Conservation (phyloP, 2,888 invertebrate genomes). For the Caenorhabditis zanzibari region DNA sequence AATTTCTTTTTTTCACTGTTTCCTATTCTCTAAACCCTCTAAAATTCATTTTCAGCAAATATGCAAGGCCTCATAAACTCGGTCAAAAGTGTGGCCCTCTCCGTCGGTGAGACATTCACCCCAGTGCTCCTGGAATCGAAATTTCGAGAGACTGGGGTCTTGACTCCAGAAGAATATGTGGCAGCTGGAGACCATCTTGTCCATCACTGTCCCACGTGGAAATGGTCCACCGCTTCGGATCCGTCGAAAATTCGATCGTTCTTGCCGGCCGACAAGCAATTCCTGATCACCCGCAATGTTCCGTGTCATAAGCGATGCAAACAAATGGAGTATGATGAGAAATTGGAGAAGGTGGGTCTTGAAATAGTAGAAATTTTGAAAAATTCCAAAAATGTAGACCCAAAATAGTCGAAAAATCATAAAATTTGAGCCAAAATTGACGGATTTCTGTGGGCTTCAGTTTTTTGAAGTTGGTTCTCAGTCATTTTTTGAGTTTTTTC, state of each 20-base stretch:
- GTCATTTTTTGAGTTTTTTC: not conserved
- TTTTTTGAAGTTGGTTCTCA: no score
- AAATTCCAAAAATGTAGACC: not conserved
- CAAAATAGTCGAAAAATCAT: not conserved
- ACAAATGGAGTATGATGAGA: constrained; percentile 93
- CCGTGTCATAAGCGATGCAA: constrained; percentile 97
- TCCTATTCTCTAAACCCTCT: no score
- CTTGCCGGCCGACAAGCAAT: constrained; percentile 95
- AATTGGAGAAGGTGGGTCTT: constrained; percentile 88
- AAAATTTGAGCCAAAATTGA: not conserved
- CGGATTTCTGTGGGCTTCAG: not conserved
- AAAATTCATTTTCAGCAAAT: no score
- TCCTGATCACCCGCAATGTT: constrained; percentile 96
- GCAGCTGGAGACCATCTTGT: constrained; percentile 98
- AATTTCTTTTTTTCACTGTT: no score
- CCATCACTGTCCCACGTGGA: constrained; percentile 99
- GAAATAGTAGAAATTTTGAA: not conserved
- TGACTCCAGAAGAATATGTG: constrained; percentile 98
- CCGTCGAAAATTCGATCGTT: constrained; percentile 88
- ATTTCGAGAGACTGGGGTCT: constrained; percentile 96
- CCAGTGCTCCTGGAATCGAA: constrained; percentile 94
- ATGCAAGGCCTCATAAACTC: constrained; percentile 98
- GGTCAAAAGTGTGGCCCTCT: constrained; percentile 95
- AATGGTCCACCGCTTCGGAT: constrained; percentile 91
- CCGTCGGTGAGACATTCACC: constrained; percentile 96